Evolutionary conservation across 1,140 invertebrate species (phyloP), one percentile per base, ranked within the genome.

Genomic region (Drosophila nikananu): DNA sequence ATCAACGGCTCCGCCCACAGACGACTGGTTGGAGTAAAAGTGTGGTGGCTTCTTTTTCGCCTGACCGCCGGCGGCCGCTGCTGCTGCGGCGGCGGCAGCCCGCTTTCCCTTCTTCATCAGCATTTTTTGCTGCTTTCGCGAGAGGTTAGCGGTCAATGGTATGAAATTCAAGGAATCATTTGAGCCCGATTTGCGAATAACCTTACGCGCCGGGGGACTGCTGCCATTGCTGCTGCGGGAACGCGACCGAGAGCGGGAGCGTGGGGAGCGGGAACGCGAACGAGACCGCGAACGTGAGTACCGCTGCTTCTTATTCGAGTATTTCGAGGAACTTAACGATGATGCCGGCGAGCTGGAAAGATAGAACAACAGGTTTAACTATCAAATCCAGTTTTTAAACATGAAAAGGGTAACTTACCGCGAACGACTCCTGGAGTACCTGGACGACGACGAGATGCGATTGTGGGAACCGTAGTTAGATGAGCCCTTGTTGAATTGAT

Each of bases 1-100:
- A 84, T 96, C 95, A 77, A 95, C 94, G 57, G 94, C 94, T 46
- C 95, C 94, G 83, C 94, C 94, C 61, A 94, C 93, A 60, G 95
- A 93, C 86, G 94, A 94, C 93, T 87, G 83, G 35, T 86, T 73
- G 30, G 95, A 95, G 94, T 96, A 97, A 86, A 96, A 96, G 92
- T 95, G 94, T 17, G 83, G 82, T 51, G 94, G 93, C 90, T 95
- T 95, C 80, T 94, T 93, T 86, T 94, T 94, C 10, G 59, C 54
- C 52, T 73, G 73, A 49, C 59, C 46, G 35, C 23, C 48, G 23
- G 23, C 48, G n/a, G 51, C 58, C 3, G 57, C 51, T 13, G 49
- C 49, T 54, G 64, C 65, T 41, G 77, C 80, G 13, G 65, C 78
- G 13, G 84, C 83, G 4, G 83, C 84, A 19, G 82, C 86, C 61